Conservation (phyloP, 2,113 vertebrate species). For the Peromyscus maniculatus region DNA sequence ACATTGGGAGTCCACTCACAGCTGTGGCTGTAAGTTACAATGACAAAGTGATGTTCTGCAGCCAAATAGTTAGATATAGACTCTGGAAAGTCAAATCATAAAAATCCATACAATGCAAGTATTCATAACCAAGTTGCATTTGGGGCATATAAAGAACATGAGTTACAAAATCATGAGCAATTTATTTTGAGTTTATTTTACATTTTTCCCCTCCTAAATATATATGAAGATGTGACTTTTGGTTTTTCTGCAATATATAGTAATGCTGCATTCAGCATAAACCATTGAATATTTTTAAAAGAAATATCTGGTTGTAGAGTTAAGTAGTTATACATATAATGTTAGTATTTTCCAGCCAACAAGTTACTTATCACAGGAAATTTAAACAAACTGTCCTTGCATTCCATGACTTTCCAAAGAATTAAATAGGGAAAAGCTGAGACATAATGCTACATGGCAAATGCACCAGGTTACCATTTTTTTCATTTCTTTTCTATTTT, state of each 20-base stretch:
- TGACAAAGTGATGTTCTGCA: conserved; percentile 26
- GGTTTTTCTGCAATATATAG: conserved; percentile 97
- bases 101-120: conserved; percentile 56
- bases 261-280: conserved; percentile 98
- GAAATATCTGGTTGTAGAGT: conserved; percentile 91
- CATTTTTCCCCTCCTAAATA: conserved; percentile 94
- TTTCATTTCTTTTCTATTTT: conserved; percentile 55
- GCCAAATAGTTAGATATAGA: conserved; percentile 46
- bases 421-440: conserved; percentile 86
- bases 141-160: conserved; percentile 70
- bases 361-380: conserved; percentile 87
- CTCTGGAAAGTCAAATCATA: conserved; percentile 45
- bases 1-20: conserved; percentile 46
- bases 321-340: conserved; percentile 89
- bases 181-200: conserved; percentile 90
- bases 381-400: conserved; percentile 84
- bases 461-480: conserved; percentile 88
- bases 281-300: conserved; percentile 91
- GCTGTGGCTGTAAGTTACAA: conserved; percentile 55
- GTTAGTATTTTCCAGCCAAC: conserved; percentile 71
- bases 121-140: conserved; percentile 64
- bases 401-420: conserved; percentile 82
- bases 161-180: conserved; percentile 78
- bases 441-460: conserved; percentile 85
- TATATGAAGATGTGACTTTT: conserved; percentile 96